phyloP scores from a whole-genome alignment of 1,140 invertebrate genomes.

The Orchesella cincta region DNA sequence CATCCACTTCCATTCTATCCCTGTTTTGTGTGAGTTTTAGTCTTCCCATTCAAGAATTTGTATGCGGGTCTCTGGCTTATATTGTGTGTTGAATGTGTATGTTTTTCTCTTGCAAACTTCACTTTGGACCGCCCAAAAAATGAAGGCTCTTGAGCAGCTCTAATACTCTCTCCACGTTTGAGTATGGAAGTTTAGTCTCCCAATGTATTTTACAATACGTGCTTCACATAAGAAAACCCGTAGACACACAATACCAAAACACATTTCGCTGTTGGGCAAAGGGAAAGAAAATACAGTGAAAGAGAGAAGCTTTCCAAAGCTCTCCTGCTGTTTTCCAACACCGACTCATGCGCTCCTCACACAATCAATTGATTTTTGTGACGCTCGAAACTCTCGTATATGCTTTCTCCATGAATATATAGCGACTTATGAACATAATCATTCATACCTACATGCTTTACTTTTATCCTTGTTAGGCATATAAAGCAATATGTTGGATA shows the following conservation, averaged over 20 bases:
- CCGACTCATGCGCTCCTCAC: conserved; percentile 27
- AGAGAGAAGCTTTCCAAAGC: background rate
- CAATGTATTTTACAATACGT: background rate
- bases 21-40: no score
- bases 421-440: conserved; percentile 12
- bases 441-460: background rate
- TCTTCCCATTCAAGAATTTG: no score
- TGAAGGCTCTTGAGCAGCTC: no score
- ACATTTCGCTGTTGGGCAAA: no score
- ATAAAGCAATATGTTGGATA: background rate
- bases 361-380: conserved; percentile 28
- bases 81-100: no score
- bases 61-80: no score
- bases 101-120: no score
- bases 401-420: background rate
- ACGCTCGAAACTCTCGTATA: conserved; percentile 11
- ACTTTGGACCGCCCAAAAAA: no score
- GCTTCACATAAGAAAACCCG: background rate
- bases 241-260: background rate
- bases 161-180: no score
- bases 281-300: conserved; percentile 11
- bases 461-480: background rate
- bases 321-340: conserved; percentile 19
- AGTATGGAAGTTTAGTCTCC: background rate
- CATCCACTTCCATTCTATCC: no score